phyloP scores from a whole-genome alignment of 2,888 invertebrate species.

The Chloromyia formosa region DNA sequence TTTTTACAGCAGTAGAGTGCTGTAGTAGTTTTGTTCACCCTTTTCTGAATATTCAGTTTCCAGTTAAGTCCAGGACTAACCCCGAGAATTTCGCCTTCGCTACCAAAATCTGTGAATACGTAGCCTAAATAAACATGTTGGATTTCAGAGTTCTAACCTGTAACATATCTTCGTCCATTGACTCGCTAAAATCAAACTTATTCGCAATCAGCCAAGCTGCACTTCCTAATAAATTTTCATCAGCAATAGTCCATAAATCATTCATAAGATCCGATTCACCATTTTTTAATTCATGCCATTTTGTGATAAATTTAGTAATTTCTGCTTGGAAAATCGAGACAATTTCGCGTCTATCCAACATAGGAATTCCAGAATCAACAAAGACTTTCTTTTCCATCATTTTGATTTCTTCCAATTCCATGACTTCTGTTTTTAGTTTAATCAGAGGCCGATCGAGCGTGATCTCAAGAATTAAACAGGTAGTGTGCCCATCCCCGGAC shows the following conservation, averaged over 20 bases:
- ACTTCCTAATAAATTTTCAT: slow-evolving; percentile 34
- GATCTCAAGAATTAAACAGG: slow-evolving; percentile 27
- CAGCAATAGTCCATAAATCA: slow-evolving; percentile 17
- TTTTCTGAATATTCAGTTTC: no score
- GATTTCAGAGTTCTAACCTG: no score
- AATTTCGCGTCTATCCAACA: background rate
- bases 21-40: no score
- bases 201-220: slow-evolving; percentile 21
- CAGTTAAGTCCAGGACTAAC: no score
- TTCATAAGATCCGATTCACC: background rate
- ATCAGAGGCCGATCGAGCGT: slow-evolving; percentile 24
- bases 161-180: background rate
- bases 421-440: background rate
- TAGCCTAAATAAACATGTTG: no score
- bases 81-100: no score
- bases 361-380: slow-evolving; percentile 2
- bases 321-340: background rate
- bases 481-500: slow-evolving; percentile 33
- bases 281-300: background rate
- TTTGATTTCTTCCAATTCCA: background rate
- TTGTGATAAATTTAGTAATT: slow-evolving; percentile 17
- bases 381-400: background rate
- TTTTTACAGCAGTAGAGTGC: no score
- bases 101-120: no score
- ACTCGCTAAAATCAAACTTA: slow-evolving; percentile 36